Percentiles rank a stretch among this genome's conserved stretches.
phyloP scores from a whole-genome alignment of 2,888 invertebrate species.

The Drosophila nr. fundita region DNA sequence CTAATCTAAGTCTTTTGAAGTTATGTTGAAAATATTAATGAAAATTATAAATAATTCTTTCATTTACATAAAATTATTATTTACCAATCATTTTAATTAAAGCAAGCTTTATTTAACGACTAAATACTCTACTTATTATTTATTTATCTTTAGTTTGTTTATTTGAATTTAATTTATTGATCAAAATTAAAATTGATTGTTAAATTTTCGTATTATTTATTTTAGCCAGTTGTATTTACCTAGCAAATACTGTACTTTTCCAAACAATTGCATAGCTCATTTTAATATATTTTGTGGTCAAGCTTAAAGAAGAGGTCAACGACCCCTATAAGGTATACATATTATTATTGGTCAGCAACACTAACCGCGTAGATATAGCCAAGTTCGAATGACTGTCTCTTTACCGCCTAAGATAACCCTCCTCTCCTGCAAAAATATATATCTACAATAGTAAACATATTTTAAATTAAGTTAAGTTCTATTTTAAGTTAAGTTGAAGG shows the following conservation, averaged over 20 bases:
- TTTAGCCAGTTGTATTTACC: not conserved
- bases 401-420: not conserved
- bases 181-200: too few species aligned
- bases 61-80: not conserved
- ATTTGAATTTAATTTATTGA: not conserved
- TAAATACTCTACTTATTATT: not conserved
- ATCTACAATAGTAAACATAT: not conserved
- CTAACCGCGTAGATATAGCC: not conserved
- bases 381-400: not conserved
- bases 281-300: not conserved
- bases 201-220: too few species aligned
- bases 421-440: not conserved
- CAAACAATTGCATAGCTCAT: not conserved
- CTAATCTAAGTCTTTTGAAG: not conserved
- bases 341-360: not conserved
- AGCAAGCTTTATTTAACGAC: not conserved
- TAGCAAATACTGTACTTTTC: not conserved
- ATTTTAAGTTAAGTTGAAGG: not conserved
- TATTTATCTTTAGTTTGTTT: not conserved
- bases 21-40: not conserved
- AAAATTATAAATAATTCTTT: not conserved
- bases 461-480: not conserved
- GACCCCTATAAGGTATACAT: not conserved
- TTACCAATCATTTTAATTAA: rapidly evolving
- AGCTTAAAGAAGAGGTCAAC: not conserved